These are phyloP conservation scores for Agrochola lychnidis DNA, from an alignment of 2,888 invertebrate species.

Conservation along the genomic window DNA sequence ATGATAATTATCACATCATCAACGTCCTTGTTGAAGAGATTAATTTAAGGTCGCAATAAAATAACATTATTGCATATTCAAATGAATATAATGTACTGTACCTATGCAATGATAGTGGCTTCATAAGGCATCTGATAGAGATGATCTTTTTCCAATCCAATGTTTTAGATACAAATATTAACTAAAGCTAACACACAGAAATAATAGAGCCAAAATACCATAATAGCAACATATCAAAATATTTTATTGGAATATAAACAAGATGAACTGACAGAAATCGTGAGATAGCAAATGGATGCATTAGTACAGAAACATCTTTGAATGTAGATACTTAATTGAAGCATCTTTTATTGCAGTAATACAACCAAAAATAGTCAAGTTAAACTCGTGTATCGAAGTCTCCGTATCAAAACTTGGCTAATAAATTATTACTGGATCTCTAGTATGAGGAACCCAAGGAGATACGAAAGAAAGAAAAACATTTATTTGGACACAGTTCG, in stretches of 20 bases:
- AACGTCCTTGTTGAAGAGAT: neutral
- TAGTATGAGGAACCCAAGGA: too few species aligned
- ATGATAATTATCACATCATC: neutral
- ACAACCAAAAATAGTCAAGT: neutral
- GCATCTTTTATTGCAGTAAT: constrained; percentile 27
- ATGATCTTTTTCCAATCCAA: neutral
- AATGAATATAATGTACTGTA: neutral
- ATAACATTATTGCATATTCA: neutral
- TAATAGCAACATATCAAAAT: constrained; percentile 14
- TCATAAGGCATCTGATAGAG: neutral
- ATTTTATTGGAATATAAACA: constrained; percentile 29
- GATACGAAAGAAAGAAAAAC: too few species aligned
- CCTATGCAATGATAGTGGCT: neutral
- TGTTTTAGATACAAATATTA: neutral
- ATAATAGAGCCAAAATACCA: constrained; percentile 15
- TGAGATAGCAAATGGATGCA: constrained; percentile 50
- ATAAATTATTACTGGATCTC: too few species aligned
- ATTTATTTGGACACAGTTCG: too few species aligned
- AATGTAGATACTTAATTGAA: constrained; percentile 17
- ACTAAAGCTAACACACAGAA: neutral
- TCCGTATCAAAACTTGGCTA: neutral
- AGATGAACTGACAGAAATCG: constrained; percentile 38
- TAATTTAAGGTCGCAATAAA: neutral
- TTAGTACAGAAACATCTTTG: constrained; percentile 28
- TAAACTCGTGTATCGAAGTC: neutral